Evolutionary conservation across 2,888 invertebrate genomes (phyloP), one percentile per base, ranked within the genome.

Genomic region (Drosophila infuscata): DNA sequence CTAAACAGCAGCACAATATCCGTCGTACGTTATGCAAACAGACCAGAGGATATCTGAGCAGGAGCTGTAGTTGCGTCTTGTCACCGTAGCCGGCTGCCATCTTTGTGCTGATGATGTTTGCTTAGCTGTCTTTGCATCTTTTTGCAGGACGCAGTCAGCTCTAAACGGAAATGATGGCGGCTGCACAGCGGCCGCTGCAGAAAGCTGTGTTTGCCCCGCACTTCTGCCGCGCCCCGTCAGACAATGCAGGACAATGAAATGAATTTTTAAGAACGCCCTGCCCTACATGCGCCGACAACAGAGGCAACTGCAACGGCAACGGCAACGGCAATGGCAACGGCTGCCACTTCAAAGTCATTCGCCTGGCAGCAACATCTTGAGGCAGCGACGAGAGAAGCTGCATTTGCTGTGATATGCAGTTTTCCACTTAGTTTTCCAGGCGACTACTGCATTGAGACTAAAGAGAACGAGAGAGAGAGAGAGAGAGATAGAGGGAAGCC

Each of bases 41-140:
- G 56, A 46, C 56, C 56, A 49, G 48, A 29, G 69, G 32, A 17
- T 30, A 35, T 33, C 38, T 7, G 51, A 20, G 56, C 62, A 35
- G 51, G 35, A 52, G 66, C 74, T 62, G 64, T 29, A 48, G 48
- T 65, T 56, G 74, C 73, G 73, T 73, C 61, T 68, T 73, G 49
- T 56, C 36, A 49, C 56, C 59, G 60, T 49, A 38, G 71, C 58
- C 84, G 56, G 56, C 38, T 81, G 86, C 87, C 86, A 89, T 87
- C 85, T 85, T 85, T 85, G 89, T 89, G 87, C 82, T 89, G 89
- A 89, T 89, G 87, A 89, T 88, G 88, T 88, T 88, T 88, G 90
- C 90, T 88, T 88, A 88, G 88, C 88, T 88, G 88, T 88, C 88
- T 90, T 88, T 88, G 90, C 90, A 86, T 88, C 86, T 83, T 88